Conservation (phyloP, 2,113 vertebrate genomes). For the Madoqua kirkii region DNA sequence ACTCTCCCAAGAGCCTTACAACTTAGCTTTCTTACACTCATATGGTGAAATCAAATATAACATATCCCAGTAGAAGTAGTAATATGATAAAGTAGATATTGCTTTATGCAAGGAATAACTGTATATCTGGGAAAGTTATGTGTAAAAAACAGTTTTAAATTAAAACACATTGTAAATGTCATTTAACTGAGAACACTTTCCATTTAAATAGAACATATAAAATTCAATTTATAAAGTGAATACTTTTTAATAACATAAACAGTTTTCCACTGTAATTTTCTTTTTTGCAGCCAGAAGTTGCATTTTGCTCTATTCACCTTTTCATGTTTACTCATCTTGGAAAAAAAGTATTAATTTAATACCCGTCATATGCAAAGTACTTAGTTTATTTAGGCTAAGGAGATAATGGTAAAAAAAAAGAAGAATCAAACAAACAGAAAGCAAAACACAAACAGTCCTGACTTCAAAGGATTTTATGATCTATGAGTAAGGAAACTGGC, state of each 20-base stretch:
- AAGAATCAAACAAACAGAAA: background rate
- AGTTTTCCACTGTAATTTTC: background rate
- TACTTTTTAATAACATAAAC: constrained; percentile 1
- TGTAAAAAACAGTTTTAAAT: background rate
- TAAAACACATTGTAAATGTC: constrained; percentile 38
- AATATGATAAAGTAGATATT: background rate
- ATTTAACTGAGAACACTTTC: background rate
- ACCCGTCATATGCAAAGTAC: background rate
- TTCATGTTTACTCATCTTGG: background rate
- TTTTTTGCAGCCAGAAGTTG: background rate
- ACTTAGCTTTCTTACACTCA: background rate
- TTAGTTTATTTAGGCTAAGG: background rate
- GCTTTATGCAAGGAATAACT: background rate
- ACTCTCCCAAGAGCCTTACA: background rate
- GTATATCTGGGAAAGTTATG: background rate
- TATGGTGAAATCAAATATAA: background rate
- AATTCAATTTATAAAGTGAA: background rate
- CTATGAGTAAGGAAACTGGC: accelerated
- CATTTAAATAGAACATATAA: constrained; percentile 20
- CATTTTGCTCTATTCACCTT: background rate
- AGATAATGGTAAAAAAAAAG: background rate
- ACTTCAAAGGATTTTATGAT: background rate
- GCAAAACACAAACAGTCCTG: background rate
- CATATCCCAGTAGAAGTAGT: background rate
- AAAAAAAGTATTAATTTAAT: background rate